Percentiles rank a stretch among this genome's conserved stretches.
These are phyloP conservation scores for Chaetogeoica ovagalla DNA, from an alignment of 2,888 invertebrate species.

Conservation along the genomic window DNA sequence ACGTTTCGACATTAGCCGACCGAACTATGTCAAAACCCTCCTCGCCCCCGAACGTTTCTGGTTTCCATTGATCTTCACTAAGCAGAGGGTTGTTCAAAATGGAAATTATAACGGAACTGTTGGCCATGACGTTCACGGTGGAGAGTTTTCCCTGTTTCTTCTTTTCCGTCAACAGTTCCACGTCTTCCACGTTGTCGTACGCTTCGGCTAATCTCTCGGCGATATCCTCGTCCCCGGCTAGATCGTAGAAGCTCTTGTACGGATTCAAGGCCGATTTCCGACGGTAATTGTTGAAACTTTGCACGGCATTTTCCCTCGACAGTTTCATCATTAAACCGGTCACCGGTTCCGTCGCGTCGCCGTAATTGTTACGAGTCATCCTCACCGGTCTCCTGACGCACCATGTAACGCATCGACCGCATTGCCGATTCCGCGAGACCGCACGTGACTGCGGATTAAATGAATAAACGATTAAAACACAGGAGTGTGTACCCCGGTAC, in stretches of 20 bases:
- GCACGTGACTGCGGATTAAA: not conserved
- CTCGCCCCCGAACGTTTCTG: conserved; percentile 5
- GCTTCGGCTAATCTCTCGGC: not conserved
- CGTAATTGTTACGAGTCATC: not conserved
- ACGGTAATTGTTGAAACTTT: conserved; percentile 32
- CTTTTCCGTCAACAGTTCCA: conserved; percentile 19
- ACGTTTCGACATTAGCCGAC: not conserved
- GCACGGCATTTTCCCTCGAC: not conserved
- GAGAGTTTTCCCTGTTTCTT: not conserved
- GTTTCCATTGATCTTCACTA: not conserved
- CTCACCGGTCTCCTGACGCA: conserved; percentile 7
- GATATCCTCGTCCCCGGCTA: not conserved
- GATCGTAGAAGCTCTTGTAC: not conserved
- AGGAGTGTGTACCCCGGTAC: too few species aligned
- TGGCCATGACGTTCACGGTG: not conserved
- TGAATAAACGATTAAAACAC: too few species aligned
- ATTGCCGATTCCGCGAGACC: not conserved
- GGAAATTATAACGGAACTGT: conserved; percentile 16
- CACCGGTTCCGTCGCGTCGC: not conserved
- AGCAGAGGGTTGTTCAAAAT: not conserved
- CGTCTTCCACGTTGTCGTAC: not conserved
- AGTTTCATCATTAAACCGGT: not conserved
- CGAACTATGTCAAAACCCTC: not conserved
- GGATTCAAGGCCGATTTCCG: not conserved
- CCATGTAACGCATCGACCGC: not conserved